Evolutionary conservation across 2,888 invertebrate species (phyloP).

Genomic region (Perizoma affinitatum): DNA sequence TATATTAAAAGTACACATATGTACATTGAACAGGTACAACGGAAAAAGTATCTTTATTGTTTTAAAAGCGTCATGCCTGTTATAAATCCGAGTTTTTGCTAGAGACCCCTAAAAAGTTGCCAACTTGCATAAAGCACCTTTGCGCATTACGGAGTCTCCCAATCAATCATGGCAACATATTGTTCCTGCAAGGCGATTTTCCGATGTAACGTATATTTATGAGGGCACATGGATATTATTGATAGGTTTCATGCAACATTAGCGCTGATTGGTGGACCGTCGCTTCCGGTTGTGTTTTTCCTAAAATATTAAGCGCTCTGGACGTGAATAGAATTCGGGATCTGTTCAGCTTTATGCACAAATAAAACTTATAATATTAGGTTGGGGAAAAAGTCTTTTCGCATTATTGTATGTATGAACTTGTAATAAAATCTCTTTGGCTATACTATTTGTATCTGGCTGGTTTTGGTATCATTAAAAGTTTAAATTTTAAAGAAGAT

Average conservation of each 20-base stretch:
- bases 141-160: constrained; percentile 50
- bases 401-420: no score
- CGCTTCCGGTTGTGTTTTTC: constrained; percentile 33
- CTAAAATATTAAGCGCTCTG: constrained; percentile 26
- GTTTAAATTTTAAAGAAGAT: no score
- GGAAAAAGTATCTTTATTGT: no score
- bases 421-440: no score
- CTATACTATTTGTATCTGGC: no score
- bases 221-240: constrained; percentile 58
- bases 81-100: not conserved
- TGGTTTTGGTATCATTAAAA: no score
- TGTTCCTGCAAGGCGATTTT: constrained; percentile 61
- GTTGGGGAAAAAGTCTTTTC: no score
- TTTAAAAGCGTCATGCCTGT: no score
- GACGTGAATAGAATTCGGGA: constrained; percentile 13
- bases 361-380: not conserved
- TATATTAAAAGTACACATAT: no score
- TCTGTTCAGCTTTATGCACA: constrained; percentile 6
- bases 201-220: constrained; percentile 60
- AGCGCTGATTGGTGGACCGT: constrained; percentile 54
- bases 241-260: constrained; percentile 69
- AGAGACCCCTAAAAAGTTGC: constrained; percentile 34
- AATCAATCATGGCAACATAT: constrained; percentile 67
- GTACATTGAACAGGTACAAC: no score
- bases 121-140: constrained; percentile 40